A percentile compares a stretch with the other conserved stretches of the same genome.
Evolutionary conservation across 2,113 vertebrate genomes (phyloP).

Genomic region (Australoheros scitulus): DNA sequence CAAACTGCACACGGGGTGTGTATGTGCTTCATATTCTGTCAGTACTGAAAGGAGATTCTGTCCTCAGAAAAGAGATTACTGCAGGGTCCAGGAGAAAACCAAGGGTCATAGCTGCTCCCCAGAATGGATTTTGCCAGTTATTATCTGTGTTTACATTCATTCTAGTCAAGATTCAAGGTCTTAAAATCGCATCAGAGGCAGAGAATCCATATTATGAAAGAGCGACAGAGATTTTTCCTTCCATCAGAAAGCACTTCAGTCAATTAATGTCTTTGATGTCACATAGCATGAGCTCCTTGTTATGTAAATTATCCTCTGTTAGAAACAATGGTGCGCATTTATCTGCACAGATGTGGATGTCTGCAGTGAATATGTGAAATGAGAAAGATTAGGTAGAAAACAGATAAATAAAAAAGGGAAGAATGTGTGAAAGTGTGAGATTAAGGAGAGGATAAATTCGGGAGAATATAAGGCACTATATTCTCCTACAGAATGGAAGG

Average conservation of each 20-base stretch:
- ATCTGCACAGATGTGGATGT: constrained; percentile 28
- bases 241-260: constrained; percentile 26
- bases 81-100: constrained; percentile 30
- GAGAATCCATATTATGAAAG: not conserved
- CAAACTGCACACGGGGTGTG: not conserved
- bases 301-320: constrained; percentile 47
- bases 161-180: constrained; percentile 28
- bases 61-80: constrained; percentile 43
- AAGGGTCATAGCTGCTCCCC: constrained; percentile 38
- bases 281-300: constrained; percentile 43
- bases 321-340: constrained; percentile 23
- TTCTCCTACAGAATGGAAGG: constrained; percentile 29
- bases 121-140: constrained; percentile 40
- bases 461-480: constrained; percentile 32
- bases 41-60: constrained; percentile 22
- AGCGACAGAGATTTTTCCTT: constrained; percentile 12
- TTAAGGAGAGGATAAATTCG: constrained; percentile 29
- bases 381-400: constrained; percentile 22
- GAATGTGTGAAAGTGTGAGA: constrained; percentile 45
- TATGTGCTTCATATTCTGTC: constrained; percentile 27
- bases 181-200: constrained; percentile 19
- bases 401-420: constrained; percentile 32
- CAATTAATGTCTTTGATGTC: constrained; percentile 55
- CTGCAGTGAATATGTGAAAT: constrained; percentile 22
- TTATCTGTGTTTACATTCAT: constrained; percentile 53